Evolutionary conservation across 2,113 vertebrate genomes (phyloP), one percentile per base, ranked within the genome.

Genomic region (Ancistrus triradiatus): DNA sequence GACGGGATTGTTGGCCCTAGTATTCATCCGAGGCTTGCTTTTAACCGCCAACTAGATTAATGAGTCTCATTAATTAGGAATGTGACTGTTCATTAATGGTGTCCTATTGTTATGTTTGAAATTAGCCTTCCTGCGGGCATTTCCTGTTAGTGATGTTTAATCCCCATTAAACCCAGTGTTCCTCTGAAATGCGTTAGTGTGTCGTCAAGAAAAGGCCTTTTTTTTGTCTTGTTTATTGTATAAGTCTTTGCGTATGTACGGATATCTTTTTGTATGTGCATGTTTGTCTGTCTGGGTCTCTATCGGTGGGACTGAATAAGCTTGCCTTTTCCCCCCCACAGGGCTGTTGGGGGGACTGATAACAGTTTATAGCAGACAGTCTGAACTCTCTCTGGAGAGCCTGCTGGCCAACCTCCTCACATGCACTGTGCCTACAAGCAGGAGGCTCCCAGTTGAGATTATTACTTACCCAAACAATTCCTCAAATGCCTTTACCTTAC

Each of bases 271-370:
- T 59, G 9, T 46, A 7, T 44, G 17, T 17, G 13, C 51, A 13
- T 70, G 4, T 21, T 14, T 50, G 43, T 44, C 17, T 10, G 46
- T 52, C n/a, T 59, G 9, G 40, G 31, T 62, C 15, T 50, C 17
- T 22, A 18, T 31, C 27, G 27, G 7, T 7, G 31, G 28, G 19
- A 17, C 24, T 56, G 37, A 37, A 22, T 9, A 72, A 47, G 25
- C 7, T 1, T 78, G 66, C 77, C 38, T 74, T 2, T 10, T 59
- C 6, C 76, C 3, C 60, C 14, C 18, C 49, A 11, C 66, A 98
- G 95, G 95, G 94, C 62, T 98, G 96, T 81, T 90, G 98, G 72
- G 95, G 96, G 58, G n/a, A n/a, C 79, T 98, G 74, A 88, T 98
- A 83, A 96, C 95, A 0, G 93, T 95, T 21, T 89, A 98, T 66